Evolutionary conservation across 2,797 vertebrate genomes (phyloP).

Genomic region (Esox masquinongy): DNA sequence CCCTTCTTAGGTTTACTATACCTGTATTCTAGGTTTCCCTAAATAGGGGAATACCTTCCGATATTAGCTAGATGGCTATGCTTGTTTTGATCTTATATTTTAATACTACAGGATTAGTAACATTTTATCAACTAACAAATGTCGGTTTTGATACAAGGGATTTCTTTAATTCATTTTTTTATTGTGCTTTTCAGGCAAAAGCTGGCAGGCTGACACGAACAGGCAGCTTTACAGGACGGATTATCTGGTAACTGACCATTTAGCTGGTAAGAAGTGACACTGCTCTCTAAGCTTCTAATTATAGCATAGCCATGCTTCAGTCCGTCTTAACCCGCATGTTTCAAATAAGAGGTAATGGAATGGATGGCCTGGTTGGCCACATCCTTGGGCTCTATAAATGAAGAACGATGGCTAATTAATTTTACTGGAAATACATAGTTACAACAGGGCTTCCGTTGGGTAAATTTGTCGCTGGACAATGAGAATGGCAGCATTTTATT

Average conservation of each 20-base stretch:
- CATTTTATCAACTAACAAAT: background rate
- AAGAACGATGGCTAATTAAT: background rate
- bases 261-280: constrained; percentile 89
- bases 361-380: background rate
- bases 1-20: background rate
- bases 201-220: constrained; percentile 98
- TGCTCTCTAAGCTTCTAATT: constrained; percentile 18
- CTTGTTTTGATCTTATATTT: background rate
- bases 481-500: too few species aligned
- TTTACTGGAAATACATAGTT: background rate
- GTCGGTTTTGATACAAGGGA: background rate
- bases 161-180: constrained; percentile 6
- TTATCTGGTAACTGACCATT: constrained; percentile 99
- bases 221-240: constrained; percentile 96
- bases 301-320: background rate
- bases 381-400: background rate
- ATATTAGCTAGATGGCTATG: background rate
- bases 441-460: background rate
- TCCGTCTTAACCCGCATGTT: background rate
- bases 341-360: background rate
- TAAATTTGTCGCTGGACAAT: too few species aligned
- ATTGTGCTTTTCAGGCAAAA: constrained; percentile 78
- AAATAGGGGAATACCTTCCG: background rate
- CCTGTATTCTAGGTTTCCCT: background rate
- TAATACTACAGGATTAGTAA: background rate